These are phyloP conservation scores for Catocala nupta DNA, from an alignment of 2,888 invertebrate species.

Conservation along the genomic window DNA sequence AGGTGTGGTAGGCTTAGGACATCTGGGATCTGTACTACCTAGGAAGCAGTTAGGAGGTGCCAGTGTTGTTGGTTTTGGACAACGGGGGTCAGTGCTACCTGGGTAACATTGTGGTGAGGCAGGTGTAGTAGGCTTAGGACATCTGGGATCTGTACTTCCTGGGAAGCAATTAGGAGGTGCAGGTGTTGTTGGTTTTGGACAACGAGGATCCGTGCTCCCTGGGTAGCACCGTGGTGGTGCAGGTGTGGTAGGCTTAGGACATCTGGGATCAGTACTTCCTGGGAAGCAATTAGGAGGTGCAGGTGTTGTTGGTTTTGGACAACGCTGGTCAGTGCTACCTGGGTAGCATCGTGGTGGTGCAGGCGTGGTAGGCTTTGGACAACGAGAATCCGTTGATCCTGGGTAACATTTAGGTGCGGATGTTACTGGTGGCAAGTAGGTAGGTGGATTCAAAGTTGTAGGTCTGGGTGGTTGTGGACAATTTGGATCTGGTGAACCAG, in stretches of 20 bases:
- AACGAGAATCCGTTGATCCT: conserved; percentile 55
- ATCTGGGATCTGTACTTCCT: conserved; percentile 45
- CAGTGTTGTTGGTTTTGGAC: conserved; percentile 50
- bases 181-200: conserved; percentile 60
- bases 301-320: conserved; percentile 62
- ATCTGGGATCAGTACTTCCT: conserved; percentile 49
- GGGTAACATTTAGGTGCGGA: conserved; percentile 48
- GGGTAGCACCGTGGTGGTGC: conserved; percentile 50
- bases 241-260: conserved; percentile 51
- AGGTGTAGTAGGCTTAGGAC: conserved; percentile 41
- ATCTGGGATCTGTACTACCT: conserved; percentile 50
- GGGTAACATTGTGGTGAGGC: conserved; percentile 54
- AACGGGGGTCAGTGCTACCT: conserved; percentile 61
- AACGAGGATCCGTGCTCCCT: conserved; percentile 43
- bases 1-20: conserved; percentile 29
- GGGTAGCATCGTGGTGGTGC: conserved; percentile 56
- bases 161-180: conserved; percentile 53
- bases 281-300: conserved; percentile 50
- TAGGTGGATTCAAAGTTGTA: conserved; percentile 59
- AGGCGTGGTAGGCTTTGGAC: conserved; percentile 10
- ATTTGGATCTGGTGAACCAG: conserved; percentile 67
- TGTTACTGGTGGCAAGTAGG: conserved; percentile 55
- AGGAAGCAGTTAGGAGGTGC: conserved; percentile 42
- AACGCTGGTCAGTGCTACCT: conserved; percentile 63
- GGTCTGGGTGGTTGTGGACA: conserved; percentile 66